phyloP scores from a whole-genome alignment of 2,113 vertebrate species.

The Xiphorhynchus elegans region DNA sequence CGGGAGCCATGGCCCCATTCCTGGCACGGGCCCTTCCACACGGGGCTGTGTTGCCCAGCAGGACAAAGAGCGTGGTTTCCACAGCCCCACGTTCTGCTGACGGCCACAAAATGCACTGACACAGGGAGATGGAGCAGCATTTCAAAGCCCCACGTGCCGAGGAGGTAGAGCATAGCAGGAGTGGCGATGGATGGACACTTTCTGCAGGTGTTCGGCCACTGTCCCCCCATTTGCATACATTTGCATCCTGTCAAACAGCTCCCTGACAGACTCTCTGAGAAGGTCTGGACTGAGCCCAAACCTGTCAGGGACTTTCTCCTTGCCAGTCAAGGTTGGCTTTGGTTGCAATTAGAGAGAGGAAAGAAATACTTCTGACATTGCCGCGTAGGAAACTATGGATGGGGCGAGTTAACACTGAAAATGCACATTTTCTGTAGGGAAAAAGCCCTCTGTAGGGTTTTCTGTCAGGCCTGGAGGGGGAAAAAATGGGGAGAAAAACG shows the following conservation, averaged over 20 bases:
- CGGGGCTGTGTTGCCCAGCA: slow-evolving; percentile 61
- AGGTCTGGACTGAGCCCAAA: slow-evolving; percentile 86
- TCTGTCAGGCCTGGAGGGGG: background rate
- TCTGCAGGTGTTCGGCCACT: slow-evolving; percentile 83
- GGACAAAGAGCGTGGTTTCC: slow-evolving; percentile 76
- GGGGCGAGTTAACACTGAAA: slow-evolving; percentile 23
- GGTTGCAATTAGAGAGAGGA: slow-evolving; percentile 75
- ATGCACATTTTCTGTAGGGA: background rate
- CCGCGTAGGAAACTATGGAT: slow-evolving; percentile 33
- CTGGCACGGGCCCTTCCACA: slow-evolving; percentile 67
- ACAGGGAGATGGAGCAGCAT: slow-evolving; percentile 47
- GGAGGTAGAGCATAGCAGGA: slow-evolving; percentile 58
- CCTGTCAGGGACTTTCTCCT: slow-evolving; percentile 87
- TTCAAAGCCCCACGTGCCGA: slow-evolving; percentile 42
- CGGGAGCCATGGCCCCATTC: slow-evolving; percentile 66
- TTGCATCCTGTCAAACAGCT: slow-evolving; percentile 85
- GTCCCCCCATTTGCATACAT: slow-evolving; percentile 83
- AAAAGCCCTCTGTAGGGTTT: background rate
- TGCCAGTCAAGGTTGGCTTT: slow-evolving; percentile 86
- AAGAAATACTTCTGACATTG: slow-evolving; percentile 75
- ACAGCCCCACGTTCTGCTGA: slow-evolving; percentile 74
- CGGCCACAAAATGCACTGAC: slow-evolving; percentile 75
- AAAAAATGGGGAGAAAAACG: accelerated
- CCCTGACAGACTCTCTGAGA: slow-evolving; percentile 83
- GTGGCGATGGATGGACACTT: slow-evolving; percentile 75